Percentiles rank a stretch among this genome's conserved stretches.
Evolutionary conservation across 2,113 vertebrate species (phyloP).

Genomic region (Haemorhous mexicanus): DNA sequence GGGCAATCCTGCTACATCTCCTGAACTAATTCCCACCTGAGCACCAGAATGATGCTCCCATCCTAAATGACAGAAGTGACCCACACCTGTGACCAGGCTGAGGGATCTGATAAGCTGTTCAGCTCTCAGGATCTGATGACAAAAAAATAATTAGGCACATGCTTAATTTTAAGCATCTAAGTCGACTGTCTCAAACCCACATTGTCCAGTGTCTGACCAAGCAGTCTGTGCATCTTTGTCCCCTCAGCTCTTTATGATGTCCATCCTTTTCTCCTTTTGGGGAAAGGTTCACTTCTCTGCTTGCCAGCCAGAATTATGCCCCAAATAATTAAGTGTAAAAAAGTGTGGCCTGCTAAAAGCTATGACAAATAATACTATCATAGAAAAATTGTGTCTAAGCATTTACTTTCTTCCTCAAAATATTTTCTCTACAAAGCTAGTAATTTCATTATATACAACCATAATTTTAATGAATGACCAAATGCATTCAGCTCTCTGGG

Average conservation of each 20-base stretch:
- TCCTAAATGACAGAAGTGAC: neutral
- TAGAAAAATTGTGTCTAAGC: neutral
- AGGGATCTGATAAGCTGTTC: neutral
- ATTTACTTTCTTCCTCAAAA: neutral
- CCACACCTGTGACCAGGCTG: neutral
- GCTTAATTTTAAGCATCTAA: neutral
- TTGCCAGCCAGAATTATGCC: neutral
- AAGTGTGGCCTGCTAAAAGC: neutral
- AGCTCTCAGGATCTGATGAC: neutral
- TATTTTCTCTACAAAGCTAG: neutral
- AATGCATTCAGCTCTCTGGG: conserved; percentile 1
- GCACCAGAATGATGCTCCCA: neutral
- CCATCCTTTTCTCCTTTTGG: neutral
- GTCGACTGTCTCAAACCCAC: neutral
- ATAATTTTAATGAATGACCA: conserved; percentile 32
- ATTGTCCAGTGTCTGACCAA: neutral
- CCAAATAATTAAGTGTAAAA: neutral
- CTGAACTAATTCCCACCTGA: neutral
- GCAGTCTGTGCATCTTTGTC: neutral
- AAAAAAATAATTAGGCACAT: neutral
- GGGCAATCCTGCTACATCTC: neutral
- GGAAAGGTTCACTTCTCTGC: neutral
- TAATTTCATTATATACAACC: neutral
- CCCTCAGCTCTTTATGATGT: neutral
- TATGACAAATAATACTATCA: neutral